Evolutionary conservation across 2,797 vertebrate genomes (phyloP).

Genomic region (Hemibagrus guttatus): DNA sequence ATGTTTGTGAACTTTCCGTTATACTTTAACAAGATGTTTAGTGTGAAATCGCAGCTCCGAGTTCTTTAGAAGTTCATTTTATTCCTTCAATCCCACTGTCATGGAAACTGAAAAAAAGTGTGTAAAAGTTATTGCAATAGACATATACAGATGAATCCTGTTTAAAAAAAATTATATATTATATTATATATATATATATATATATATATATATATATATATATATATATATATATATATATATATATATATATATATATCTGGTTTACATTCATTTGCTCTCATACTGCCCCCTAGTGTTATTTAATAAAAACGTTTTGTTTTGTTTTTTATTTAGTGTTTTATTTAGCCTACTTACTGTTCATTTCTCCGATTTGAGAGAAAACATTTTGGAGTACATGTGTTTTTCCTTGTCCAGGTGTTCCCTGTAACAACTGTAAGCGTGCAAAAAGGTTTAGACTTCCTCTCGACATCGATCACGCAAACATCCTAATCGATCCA

Average conservation of each 20-base stretch:
- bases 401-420: conserved; percentile 49
- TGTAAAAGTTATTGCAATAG: neutral
- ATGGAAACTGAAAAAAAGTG: neutral
- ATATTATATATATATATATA: no score
- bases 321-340: neutral
- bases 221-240: no score
- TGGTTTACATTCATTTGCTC: neutral
- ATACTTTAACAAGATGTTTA: neutral
- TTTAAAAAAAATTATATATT: neutral
- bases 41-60: neutral
- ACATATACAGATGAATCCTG: neutral
- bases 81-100: neutral
- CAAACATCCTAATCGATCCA: no score
- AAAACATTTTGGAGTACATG: conserved; percentile 57
- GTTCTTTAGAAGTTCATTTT: neutral
- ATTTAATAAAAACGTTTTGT: neutral
- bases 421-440: conserved; percentile 49
- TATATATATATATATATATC: neutral
- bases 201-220: no score
- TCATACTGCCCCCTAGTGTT: conserved; percentile 47
- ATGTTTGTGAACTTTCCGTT: neutral
- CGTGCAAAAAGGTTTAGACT: neutral
- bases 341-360: neutral
- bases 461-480: neutral
- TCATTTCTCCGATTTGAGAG: conserved; percentile 41